Evolutionary conservation across 2,797 vertebrate genomes (phyloP).

Genomic region (Betta splendens): DNA sequence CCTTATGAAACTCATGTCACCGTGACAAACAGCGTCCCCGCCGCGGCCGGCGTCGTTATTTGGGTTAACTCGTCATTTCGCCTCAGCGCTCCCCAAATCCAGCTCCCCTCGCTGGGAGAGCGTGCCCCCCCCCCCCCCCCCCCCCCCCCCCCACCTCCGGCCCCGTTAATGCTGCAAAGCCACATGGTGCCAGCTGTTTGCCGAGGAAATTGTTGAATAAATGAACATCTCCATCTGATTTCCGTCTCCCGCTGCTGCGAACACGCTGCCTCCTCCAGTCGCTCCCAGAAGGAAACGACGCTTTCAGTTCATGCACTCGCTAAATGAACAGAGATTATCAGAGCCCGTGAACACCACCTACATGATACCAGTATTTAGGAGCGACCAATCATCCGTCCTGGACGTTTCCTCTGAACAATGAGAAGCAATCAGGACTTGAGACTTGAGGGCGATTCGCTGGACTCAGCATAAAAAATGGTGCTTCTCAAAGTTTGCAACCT

Average conservation of each 20-base stretch:
- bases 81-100: background rate
- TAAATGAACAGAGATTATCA: conserved; percentile 39
- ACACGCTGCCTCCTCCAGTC: conserved; percentile 34
- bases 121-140: no score
- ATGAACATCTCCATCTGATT: conserved; percentile 49
- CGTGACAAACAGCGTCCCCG: background rate
- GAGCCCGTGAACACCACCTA: conserved; percentile 4
- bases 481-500: no score
- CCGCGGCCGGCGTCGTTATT: conserved; percentile 10
- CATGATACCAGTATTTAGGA: conserved; percentile 1
- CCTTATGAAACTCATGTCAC: conserved; percentile 9
- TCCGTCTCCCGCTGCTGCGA: conserved; percentile 37
- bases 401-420: background rate
- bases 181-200: conserved; percentile 44
- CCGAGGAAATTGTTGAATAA: conserved; percentile 60
- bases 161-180: conserved; percentile 24
- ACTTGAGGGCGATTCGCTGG: no score
- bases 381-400: background rate
- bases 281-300: conserved; percentile 50
- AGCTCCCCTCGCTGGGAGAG: background rate
- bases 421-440: background rate
- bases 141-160: no score
- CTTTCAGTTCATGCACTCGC: conserved; percentile 42
- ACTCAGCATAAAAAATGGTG: no score
- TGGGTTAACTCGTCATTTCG: background rate